Conservation (phyloP, 2,888 invertebrate genomes). For the Pterostichus madidus region DNA sequence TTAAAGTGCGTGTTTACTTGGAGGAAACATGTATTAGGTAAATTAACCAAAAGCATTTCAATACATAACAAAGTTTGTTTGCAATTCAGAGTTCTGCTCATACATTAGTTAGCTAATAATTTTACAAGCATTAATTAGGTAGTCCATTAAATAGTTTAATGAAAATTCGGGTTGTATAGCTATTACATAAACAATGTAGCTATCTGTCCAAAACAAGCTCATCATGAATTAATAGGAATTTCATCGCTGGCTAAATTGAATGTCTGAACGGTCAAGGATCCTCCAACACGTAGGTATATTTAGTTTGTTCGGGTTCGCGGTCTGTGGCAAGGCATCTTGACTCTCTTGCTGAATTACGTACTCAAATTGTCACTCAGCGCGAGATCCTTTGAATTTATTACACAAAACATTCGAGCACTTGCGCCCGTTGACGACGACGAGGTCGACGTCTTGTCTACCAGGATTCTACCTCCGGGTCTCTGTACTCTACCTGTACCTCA, state of each 20-base stretch:
- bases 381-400: conserved; percentile 54
- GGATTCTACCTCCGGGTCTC: conserved; percentile 4
- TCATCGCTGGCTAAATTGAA: conserved; percentile 54
- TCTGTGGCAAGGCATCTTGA: background rate
- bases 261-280: conserved; percentile 50
- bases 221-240: conserved; percentile 52
- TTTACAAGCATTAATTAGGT: conserved; percentile 30
- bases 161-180: conserved; percentile 40
- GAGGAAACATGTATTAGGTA: too few species aligned
- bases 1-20: too few species aligned
- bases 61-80: conserved; percentile 9
- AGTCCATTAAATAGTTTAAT: conserved; percentile 43
- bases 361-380: conserved; percentile 44
- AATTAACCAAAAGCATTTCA: too few species aligned
- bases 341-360: conserved; percentile 12
- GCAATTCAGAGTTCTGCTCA: background rate
- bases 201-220: conserved; percentile 47
- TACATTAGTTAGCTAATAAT: conserved; percentile 13
- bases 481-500: background rate
- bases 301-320: conserved; percentile 4
- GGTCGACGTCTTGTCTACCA: background rate
- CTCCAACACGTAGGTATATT: conserved; percentile 31
- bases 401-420: background rate
- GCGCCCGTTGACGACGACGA: background rate
- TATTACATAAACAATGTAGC: conserved; percentile 56